These are phyloP conservation scores for Vanacampus margaritifer DNA, from an alignment of 2,113 vertebrate genomes.

Conservation along the genomic window DNA sequence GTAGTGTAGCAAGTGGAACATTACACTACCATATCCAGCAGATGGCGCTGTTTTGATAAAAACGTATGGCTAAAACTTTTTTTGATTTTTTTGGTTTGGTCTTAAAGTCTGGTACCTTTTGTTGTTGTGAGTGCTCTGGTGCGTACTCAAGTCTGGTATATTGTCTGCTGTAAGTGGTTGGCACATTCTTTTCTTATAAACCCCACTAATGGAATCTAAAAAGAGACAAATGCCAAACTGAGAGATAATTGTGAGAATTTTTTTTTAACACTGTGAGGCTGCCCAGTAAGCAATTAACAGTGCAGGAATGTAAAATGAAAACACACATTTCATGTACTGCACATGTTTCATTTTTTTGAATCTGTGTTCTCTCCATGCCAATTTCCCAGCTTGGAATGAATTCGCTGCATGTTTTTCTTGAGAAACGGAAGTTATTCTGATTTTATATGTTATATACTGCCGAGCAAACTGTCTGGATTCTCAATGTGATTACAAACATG, in stretches of 20 bases:
- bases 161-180: background rate
- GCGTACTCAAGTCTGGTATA: too few species aligned
- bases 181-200: background rate
- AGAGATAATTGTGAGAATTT: background rate
- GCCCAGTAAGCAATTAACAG: background rate
- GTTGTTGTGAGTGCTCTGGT: too few species aligned
- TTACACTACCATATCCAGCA: background rate
- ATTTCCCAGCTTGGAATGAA: background rate
- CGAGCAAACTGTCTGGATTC: constrained; percentile 12
- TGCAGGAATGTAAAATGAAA: background rate
- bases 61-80: background rate
- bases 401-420: background rate
- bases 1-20: background rate
- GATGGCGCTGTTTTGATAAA: background rate
- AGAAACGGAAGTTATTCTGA: background rate
- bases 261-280: background rate
- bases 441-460: background rate
- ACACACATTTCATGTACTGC: background rate
- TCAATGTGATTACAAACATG: constrained; percentile 9
- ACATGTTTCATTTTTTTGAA: background rate
- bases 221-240: background rate
- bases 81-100: background rate
- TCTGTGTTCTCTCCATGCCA: background rate
- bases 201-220: background rate
- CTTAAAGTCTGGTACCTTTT: too few species aligned